A percentile compares a stretch with the other conserved stretches of the same genome.
phyloP scores from a whole-genome alignment of 1,140 invertebrate species.

The Bombus sibiricus region DNA sequence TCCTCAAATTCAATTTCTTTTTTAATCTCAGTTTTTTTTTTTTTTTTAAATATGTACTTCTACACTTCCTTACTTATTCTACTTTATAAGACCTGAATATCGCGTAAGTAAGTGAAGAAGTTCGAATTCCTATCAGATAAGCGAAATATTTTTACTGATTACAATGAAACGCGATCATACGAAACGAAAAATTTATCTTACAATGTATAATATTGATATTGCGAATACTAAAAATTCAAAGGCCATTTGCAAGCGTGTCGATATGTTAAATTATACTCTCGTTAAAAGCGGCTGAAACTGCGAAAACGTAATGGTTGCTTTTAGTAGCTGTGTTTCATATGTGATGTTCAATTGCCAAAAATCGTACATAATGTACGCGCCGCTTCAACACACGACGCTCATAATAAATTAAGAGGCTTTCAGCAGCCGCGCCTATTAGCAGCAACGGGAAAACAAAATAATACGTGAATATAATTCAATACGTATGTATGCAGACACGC shows the following conservation, averaged over 20 bases:
- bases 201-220: neutral
- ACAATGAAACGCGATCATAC: neutral
- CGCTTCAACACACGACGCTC: constrained; percentile 16
- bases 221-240: constrained; percentile 8
- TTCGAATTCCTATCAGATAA: no score
- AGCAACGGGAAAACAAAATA: constrained; percentile 47
- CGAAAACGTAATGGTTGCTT: constrained; percentile 46
- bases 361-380: constrained; percentile 43
- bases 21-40: no score
- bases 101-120: no score
- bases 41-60: no score
- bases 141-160: no score
- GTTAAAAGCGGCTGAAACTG: constrained; percentile 40
- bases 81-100: no score
- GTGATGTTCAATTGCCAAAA: constrained; percentile 47
- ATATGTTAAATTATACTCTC: constrained; percentile 28
- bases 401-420: constrained; percentile 56
- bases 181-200: constrained; percentile 24
- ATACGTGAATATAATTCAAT: constrained; percentile 47
- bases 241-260: constrained; percentile 4
- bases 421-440: constrained; percentile 45
- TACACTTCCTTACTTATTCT: no score
- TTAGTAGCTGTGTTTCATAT: constrained; percentile 27
- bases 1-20: no score
- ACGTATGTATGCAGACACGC: neutral